Conservation (phyloP, 2,113 vertebrate species). For the Chaetura pelagica region DNA sequence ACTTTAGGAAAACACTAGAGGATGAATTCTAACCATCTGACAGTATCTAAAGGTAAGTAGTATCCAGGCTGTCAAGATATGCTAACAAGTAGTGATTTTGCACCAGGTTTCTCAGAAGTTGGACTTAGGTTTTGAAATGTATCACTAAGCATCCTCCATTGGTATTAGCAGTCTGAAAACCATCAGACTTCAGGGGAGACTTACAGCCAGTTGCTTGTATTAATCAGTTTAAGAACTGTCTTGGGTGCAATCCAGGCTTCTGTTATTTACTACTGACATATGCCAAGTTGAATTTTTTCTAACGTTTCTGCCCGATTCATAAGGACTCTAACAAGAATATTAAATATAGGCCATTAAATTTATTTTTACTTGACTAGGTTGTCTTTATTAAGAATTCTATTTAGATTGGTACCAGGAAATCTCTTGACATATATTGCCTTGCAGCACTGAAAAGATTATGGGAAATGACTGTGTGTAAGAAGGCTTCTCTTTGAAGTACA, state of each 20-base stretch:
- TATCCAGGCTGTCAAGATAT: neutral
- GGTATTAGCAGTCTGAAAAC: neutral
- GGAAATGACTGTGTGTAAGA: neutral
- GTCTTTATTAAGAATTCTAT: conserved; percentile 74
- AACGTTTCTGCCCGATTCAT: conserved; percentile 28
- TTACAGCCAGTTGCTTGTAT: neutral
- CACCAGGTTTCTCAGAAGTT: neutral
- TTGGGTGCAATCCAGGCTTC: neutral
- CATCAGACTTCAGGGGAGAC: neutral
- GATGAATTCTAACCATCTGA: neutral
- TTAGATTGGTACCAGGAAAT: conserved; percentile 67
- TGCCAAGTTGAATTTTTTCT: neutral
- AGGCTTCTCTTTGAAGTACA: conserved; percentile 1
- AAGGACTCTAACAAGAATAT: conserved; percentile 32
- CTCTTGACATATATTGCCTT: conserved; percentile 67
- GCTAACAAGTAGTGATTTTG: neutral
- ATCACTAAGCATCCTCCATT: neutral
- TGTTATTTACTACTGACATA: conserved; percentile 28
- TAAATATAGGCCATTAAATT: conserved; percentile 67
- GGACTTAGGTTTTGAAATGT: neutral
- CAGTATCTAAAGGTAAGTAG: neutral
- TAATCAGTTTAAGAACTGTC: neutral
- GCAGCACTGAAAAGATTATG: conserved; percentile 41
- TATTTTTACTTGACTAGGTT: conserved; percentile 69
- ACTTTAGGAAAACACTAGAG: neutral